Percentiles rank a stretch among this genome's conserved stretches.
Conservation (phyloP, 2,797 vertebrate genomes). For the Monodelphis domestica region DNA sequence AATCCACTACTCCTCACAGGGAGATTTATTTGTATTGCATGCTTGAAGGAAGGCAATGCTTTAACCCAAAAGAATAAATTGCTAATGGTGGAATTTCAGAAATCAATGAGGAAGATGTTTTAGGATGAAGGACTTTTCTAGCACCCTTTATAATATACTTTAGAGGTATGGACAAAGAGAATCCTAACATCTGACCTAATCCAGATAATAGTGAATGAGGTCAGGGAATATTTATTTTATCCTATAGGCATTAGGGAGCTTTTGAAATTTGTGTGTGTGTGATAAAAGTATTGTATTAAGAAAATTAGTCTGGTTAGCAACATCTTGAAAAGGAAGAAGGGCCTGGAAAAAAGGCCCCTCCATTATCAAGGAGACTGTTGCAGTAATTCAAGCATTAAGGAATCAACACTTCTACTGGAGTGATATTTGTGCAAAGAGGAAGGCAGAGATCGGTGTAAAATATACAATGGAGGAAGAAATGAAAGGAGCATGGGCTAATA, state of each 20-base stretch:
- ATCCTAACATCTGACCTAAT: not conserved
- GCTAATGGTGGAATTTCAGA: not conserved
- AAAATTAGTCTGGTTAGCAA: not conserved
- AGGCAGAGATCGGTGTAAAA: not conserved
- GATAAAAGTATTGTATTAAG: not conserved
- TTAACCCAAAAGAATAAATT: not conserved
- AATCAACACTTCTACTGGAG: not conserved
- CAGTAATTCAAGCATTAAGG: not conserved
- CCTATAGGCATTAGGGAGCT: not conserved
- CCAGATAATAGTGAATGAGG: not conserved
- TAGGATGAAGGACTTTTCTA: not conserved
- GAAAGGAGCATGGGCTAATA: not conserved
- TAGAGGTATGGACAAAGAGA: not conserved
- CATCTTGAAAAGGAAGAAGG: not conserved
- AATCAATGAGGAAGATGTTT: not conserved
- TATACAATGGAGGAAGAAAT: not conserved
- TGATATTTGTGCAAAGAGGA: not conserved
- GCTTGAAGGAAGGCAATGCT: not conserved
- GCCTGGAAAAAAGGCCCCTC: not conserved
- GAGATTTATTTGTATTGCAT: not conserved
- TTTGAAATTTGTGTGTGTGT: not conserved
- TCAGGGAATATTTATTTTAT: not conserved
- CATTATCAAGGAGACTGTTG: not conserved
- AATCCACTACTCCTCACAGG: not conserved
- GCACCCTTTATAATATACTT: not conserved